Base-by-base conservation (phyloP, 2,113 vertebrate genomes). In the Fukomys damarensis region DNA sequence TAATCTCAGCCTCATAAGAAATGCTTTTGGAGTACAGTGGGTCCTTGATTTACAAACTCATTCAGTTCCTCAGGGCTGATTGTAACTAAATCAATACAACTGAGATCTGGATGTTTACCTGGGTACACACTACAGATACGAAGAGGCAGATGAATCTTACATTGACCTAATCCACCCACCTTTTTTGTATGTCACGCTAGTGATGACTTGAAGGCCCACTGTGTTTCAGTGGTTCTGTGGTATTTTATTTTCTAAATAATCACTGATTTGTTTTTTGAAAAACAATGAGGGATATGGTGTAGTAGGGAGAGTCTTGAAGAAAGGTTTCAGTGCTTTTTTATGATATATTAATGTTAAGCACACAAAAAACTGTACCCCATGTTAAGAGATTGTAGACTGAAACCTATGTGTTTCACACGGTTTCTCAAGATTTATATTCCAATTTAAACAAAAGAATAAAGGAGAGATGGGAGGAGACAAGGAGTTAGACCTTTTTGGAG, bases 211-310 rank as follows among this genome's bases (percentile, higher is more conserved):
- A 58, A 17, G 16, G 56, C 17, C 56, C 56, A 5, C 17, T 17
- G 56, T 19, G 70, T 63, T 88, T 90, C 65, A 22, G 0, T 94
- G 68, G 30, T 61, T n/a, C 59, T 59, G 26, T 89, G 11, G 14
- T 92, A 43, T 93, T 72, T 91, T 95, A 30, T 79, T 92, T 93
- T 90, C 49, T 82, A 76, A 81, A 52, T 92, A 88, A 84, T 68
- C 6, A 43, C 46, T 76, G n/a, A 68, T 85, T 93, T 91, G 24
- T 92, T 24, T 72, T 96, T 83, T 88, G 58, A 61, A 95, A 96
- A 95, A 76, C 35, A 82, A 68, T 38, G 35, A 89, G 32, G 20
- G 32, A 16, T 26, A 20, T 91, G 56, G 32, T 58, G 4, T 61
- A 24, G 13, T 38, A 14, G 12, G 12, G 16, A 26, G 26, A 68